Percentiles rank a stretch among this genome's conserved stretches.
These are phyloP conservation scores for Paguma larvata DNA, from an alignment of 2,797 vertebrate species.

Conservation along the genomic window DNA sequence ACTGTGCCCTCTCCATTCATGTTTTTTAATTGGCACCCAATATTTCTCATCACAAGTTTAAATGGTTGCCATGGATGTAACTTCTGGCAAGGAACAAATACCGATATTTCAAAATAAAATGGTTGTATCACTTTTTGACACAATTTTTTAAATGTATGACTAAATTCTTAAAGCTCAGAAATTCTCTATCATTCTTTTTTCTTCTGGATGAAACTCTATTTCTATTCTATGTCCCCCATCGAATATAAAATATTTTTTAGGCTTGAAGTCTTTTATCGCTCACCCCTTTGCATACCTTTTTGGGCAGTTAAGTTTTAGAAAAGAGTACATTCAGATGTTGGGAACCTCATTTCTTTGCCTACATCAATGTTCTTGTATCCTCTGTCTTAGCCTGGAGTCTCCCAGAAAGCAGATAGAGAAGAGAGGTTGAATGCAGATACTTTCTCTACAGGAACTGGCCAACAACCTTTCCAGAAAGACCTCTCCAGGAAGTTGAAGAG, in stretches of 20 bases:
- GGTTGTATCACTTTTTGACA: not conserved
- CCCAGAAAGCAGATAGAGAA: not conserved
- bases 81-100: not conserved
- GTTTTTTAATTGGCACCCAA: not conserved
- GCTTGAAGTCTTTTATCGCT: not conserved
- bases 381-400: not conserved
- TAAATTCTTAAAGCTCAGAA: not conserved
- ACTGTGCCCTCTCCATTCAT: not conserved
- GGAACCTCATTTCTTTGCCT: not conserved
- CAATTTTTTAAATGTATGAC: conserved; percentile 24
- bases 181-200: not conserved
- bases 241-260: not conserved
- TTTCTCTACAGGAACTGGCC: not conserved
- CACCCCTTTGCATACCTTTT: not conserved
- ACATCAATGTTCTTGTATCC: not conserved
- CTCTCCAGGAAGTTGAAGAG: not conserved
- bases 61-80: not conserved
- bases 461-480: not conserved
- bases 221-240: not conserved
- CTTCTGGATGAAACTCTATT: conserved; percentile 2
- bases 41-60: not conserved
- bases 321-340: not conserved
- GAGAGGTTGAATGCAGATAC: not conserved
- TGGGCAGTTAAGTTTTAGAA: not conserved
- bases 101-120: conserved; percentile 42